These are phyloP conservation scores for Holacanthella duospinosa DNA, from an alignment of 2,888 invertebrate genomes.

Conservation along the genomic window DNA sequence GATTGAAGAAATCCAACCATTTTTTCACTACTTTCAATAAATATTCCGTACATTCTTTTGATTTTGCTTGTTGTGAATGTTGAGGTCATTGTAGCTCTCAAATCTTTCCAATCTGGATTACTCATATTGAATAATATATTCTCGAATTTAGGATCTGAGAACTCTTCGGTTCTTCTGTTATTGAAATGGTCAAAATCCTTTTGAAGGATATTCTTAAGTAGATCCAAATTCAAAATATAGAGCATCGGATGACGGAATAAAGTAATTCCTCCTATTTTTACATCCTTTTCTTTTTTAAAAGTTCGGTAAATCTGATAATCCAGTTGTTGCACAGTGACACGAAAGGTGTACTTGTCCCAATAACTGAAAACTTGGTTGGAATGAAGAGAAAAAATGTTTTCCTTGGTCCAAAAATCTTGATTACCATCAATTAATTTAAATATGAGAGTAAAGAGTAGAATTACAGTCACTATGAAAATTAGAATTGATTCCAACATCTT, in stretches of 20 bases:
- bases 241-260: slow-evolving; percentile 20
- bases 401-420: slow-evolving; percentile 10
- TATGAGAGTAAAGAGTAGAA: neutral
- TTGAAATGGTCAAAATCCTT: slow-evolving; percentile 30
- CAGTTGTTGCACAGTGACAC: neutral
- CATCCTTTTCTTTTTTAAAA: slow-evolving; percentile 5
- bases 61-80: slow-evolving; percentile 29
- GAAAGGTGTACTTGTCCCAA: neutral
- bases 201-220: slow-evolving; percentile 24
- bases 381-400: neutral
- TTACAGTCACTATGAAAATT: neutral
- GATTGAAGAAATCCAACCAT: slow-evolving; percentile 18
- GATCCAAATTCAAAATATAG: slow-evolving; percentile 21
- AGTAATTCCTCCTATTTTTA: slow-evolving; percentile 17
- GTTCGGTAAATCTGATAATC: neutral
- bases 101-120: slow-evolving; percentile 30
- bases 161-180: slow-evolving; percentile 12
- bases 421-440: slow-evolving; percentile 7
- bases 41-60: slow-evolving; percentile 25
- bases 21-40: slow-evolving; percentile 17
- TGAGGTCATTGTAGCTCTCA: slow-evolving; percentile 21
- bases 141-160: slow-evolving; percentile 18
- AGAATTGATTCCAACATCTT: too few relatives aligned
- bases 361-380: neutral
- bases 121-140: slow-evolving; percentile 21